Percentiles rank a stretch among this genome's conserved stretches.
phyloP scores from a whole-genome alignment of 2,888 invertebrate species.

The Scaptomyza polygonia region DNA sequence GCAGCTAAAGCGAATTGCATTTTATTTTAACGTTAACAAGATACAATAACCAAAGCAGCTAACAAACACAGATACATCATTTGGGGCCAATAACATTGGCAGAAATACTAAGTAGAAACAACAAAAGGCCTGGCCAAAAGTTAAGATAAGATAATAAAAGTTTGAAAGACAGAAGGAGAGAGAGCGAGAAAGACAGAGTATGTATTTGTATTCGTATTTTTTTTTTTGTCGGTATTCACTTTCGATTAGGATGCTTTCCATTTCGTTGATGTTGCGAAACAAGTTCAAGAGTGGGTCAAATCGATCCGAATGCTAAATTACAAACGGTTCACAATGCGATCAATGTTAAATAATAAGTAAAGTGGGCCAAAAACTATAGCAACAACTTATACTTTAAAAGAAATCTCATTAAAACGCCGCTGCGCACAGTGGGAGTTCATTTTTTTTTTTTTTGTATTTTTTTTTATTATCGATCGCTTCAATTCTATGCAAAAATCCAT shows the following conservation, averaged over 20 bases:
- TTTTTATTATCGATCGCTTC: slow-evolving; percentile 33
- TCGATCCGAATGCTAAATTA: slow-evolving; percentile 66
- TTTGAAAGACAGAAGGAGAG: background rate
- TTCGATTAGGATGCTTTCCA: slow-evolving; percentile 60
- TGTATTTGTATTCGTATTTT: background rate
- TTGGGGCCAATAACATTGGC: slow-evolving; percentile 59
- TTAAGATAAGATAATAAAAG: slow-evolving; percentile 68
- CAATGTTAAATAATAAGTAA: slow-evolving; percentile 75
- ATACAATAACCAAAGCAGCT: slow-evolving; percentile 19
- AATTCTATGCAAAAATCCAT: slow-evolving; percentile 50
- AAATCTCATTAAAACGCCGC: slow-evolving; percentile 74
- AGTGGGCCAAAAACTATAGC: slow-evolving; percentile 67
- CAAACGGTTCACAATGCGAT: slow-evolving; percentile 47
- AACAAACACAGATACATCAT: slow-evolving; percentile 25
- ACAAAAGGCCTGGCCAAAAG: slow-evolving; percentile 38
- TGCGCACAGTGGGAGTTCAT: slow-evolving; percentile 66
- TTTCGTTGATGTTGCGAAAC: slow-evolving; percentile 60
- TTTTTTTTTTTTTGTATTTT: slow-evolving; percentile 7
- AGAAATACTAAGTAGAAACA: slow-evolving; percentile 37
- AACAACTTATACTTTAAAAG: slow-evolving; percentile 17
- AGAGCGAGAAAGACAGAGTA: background rate
- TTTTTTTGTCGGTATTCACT: background rate
- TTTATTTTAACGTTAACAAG: slow-evolving; percentile 28
- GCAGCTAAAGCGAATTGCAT: slow-evolving; percentile 61
- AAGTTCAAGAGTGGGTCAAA: slow-evolving; percentile 72